A percentile compares a stretch with the other conserved stretches of the same genome.
Evolutionary conservation across 1,140 invertebrate genomes (phyloP).

Genomic region (Leptopilina boulardi): DNA sequence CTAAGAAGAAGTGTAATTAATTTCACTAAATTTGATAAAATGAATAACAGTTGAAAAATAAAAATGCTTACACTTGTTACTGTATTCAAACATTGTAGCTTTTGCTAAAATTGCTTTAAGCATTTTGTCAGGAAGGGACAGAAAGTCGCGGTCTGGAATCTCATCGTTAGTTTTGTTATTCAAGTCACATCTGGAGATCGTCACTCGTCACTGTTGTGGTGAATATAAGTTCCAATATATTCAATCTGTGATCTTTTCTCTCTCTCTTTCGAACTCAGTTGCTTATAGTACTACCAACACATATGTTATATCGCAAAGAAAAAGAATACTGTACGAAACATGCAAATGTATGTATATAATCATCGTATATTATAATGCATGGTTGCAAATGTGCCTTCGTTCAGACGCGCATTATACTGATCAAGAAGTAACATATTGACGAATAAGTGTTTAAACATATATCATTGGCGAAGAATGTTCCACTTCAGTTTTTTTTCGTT

Average conservation of each 20-base stretch:
- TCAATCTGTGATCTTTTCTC: background rate
- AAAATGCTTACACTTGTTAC: too few relatives aligned
- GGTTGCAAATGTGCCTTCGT: background rate
- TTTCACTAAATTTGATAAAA: too few relatives aligned
- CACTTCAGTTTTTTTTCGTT: background rate
- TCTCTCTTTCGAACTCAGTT: too few relatives aligned
- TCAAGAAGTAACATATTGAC: background rate
- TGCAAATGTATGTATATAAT: background rate
- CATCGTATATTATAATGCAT: background rate
- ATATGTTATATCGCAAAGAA: background rate
- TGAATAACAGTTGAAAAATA: too few relatives aligned
- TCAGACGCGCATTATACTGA: background rate
- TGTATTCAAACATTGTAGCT: background rate
- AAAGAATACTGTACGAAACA: background rate
- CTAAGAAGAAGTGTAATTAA: too few relatives aligned
- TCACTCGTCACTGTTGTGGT: background rate
- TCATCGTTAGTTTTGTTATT: background rate
- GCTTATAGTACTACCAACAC: background rate
- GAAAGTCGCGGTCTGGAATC: background rate
- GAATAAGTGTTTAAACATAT: background rate
- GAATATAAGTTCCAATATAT: conserved; percentile 4
- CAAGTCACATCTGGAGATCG: conserved; percentile 1
- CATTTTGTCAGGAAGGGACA: background rate
- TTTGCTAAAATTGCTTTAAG: background rate
- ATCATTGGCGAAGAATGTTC: background rate